phyloP scores from a whole-genome alignment of 30 jellyfish, hydroid and myxozoan species.

The Turritopsis rubra region DNA sequence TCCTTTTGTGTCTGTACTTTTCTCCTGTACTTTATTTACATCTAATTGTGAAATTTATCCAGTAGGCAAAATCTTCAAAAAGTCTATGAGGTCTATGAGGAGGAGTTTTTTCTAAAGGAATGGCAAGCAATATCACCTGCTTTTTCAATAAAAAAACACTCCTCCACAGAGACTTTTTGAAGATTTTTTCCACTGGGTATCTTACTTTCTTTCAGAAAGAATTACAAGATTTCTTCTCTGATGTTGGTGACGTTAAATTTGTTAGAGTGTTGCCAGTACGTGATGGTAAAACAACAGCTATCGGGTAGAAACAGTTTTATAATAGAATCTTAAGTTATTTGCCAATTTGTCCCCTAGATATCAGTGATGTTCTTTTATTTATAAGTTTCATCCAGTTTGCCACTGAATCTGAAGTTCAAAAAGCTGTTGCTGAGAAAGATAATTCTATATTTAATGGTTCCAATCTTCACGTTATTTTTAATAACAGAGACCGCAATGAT shows the following conservation, averaged over 20 bases:
- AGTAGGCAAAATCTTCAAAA: too few species aligned
- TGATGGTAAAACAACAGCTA: conserved; percentile 70
- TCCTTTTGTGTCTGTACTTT: too few species aligned
- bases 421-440: conserved; percentile 52
- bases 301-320: conserved; percentile 59
- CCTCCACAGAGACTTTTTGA: too few species aligned
- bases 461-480: conserved; percentile 31
- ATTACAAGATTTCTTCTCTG: conserved; percentile 37
- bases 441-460: conserved; percentile 50
- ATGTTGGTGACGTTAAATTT: conserved; percentile 57
- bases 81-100: too few species aligned
- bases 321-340: too few species aligned
- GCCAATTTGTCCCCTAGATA: too few species aligned
- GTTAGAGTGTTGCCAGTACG: conserved; percentile 66
- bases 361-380: not conserved
- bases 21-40: too few species aligned
- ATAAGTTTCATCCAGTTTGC: conserved; percentile 51
- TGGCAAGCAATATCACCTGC: too few species aligned
- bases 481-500: conserved; percentile 5
- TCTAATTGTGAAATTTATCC: too few species aligned
- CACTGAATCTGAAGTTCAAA: conserved; percentile 43
- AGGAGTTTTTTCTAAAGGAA: too few species aligned
- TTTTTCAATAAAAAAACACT: too few species aligned
- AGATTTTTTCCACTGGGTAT: too few species aligned
- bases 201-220: conserved; percentile 47